Evolutionary conservation across 2,113 vertebrate species (phyloP).

Genomic region (Aplodontia rufa): DNA sequence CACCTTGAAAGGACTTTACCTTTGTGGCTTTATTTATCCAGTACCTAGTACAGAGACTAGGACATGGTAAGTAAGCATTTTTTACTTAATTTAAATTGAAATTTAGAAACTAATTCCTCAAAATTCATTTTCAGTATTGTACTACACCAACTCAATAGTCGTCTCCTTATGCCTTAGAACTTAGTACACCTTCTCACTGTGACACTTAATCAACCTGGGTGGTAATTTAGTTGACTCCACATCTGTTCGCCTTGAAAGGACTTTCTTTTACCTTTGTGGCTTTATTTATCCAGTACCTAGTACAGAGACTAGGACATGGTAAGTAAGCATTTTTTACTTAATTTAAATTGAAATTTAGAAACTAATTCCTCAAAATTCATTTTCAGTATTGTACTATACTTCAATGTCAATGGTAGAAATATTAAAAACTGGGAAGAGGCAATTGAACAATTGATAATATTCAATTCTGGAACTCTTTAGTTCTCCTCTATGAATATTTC

Average conservation of each 20-base stretch:
- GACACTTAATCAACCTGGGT: not conserved
- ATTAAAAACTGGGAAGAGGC: not conserved
- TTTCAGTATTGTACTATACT: not conserved
- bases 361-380: not conserved
- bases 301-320: not conserved
- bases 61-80: not conserved
- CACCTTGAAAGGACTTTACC: not conserved
- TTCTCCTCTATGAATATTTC: not conserved
- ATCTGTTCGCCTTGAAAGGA: not conserved
- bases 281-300: not conserved
- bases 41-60: not conserved
- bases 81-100: not conserved
- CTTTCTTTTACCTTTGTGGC: not conserved
- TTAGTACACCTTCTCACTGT: not conserved
- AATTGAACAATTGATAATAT: not conserved
- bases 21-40: not conserved
- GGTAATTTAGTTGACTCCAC: not conserved
- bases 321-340: not conserved
- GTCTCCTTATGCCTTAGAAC: not conserved
- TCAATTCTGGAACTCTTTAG: not conserved
- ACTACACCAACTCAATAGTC: not conserved
- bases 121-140: conserved; percentile 12
- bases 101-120: not conserved
- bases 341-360: conserved; percentile 6
- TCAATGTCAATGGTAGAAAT: not conserved